These are phyloP conservation scores for Idaea biselata DNA, from an alignment of 2,888 invertebrate genomes.

Conservation along the genomic window DNA sequence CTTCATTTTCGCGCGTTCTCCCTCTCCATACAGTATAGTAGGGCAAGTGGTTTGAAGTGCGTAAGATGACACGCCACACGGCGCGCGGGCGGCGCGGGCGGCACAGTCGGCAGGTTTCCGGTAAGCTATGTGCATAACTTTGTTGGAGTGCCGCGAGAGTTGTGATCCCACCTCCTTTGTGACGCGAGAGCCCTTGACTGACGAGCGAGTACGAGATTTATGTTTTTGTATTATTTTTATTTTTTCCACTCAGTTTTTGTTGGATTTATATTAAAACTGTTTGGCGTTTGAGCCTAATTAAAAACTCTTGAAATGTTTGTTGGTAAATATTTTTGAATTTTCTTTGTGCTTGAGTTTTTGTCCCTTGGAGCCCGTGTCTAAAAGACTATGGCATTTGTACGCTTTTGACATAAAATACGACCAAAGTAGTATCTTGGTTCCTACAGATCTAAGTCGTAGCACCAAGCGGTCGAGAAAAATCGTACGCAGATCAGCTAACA, in stretches of 20 bases:
- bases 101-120: slow-evolving; percentile 13
- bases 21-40: slow-evolving; percentile 2
- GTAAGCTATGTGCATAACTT: slow-evolving; percentile 77
- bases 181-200: slow-evolving; percentile 19
- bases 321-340: no score
- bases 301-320: no score
- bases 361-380: no score
- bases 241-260: not conserved
- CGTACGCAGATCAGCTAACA: no score
- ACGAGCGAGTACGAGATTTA: slow-evolving; percentile 14
- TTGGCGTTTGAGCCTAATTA: no score
- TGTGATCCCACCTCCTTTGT: slow-evolving; percentile 45
- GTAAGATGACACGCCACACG: not conserved
- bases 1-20: not conserved
- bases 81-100: not conserved
- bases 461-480: no score
- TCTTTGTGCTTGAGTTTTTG: no score
- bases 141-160: slow-evolving; percentile 50
- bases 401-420: no score
- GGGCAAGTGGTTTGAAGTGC: slow-evolving; percentile 25
- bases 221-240: slow-evolving; percentile 14
- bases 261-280: not conserved
- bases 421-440: no score
- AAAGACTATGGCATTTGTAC: no score
- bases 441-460: no score